phyloP scores from a whole-genome alignment of 2,113 vertebrate species.

The Gymnorhina tibicen region DNA sequence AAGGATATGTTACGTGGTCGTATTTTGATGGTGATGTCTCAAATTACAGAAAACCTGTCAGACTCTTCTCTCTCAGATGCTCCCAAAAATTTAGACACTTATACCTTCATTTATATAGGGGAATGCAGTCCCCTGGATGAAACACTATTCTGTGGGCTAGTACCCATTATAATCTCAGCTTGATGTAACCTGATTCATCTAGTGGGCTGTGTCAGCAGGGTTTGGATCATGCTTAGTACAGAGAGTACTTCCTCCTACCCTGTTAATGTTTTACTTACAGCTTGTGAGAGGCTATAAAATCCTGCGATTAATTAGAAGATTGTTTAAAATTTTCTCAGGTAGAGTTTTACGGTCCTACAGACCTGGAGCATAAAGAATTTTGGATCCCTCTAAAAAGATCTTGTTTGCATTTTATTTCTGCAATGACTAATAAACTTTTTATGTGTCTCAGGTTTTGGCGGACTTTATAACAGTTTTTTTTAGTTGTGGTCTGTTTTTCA shows the following conservation, averaged over 20 bases:
- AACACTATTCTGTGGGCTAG: background rate
- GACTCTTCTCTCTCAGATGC: background rate
- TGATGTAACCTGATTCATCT: background rate
- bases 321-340: constrained; percentile 52
- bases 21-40: background rate
- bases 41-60: background rate
- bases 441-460: constrained; percentile 44
- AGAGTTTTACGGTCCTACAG: constrained; percentile 43
- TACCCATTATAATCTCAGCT: background rate
- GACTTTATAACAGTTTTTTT: constrained; percentile 32
- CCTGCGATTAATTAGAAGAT: constrained; percentile 53
- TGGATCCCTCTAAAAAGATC: constrained; percentile 31
- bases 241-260: constrained; percentile 23
- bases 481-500: constrained; percentile 17
- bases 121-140: background rate
- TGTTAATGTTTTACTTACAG: constrained; percentile 39
- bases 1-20: background rate
- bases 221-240: background rate
- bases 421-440: constrained; percentile 61
- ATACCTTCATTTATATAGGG: background rate
- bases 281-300: constrained; percentile 43
- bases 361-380: constrained; percentile 24
- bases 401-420: constrained; percentile 48
- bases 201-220: background rate
- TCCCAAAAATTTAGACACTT: background rate